Conservation (phyloP, 2,888 invertebrate genomes). For the Ophioninae sp. region DNA sequence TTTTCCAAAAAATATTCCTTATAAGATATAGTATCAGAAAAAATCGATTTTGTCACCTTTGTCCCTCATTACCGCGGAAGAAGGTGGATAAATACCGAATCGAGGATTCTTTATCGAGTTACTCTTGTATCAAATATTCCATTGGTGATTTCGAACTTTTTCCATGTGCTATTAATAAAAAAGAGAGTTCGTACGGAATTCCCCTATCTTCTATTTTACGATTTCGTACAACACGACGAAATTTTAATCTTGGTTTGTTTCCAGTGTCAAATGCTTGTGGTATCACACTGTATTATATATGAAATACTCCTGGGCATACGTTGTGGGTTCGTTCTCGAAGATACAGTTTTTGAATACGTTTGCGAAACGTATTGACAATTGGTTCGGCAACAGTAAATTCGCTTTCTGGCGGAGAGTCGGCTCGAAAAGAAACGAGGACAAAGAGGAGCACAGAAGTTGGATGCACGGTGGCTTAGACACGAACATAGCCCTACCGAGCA, state of each 20-base stretch:
- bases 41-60: no score
- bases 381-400: constrained; percentile 83
- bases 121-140: neutral
- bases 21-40: no score
- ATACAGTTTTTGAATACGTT: constrained; percentile 76
- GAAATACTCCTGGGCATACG: constrained; percentile 77
- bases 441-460: constrained; percentile 81
- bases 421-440: constrained; percentile 78
- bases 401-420: constrained; percentile 84
- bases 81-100: neutral
- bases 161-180: neutral
- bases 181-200: neutral
- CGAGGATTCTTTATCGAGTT: neutral
- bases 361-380: constrained; percentile 82
- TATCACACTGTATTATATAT: constrained; percentile 76
- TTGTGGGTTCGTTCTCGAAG: constrained; percentile 75
- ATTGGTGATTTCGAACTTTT: neutral
- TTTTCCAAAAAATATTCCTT: no score
- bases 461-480: constrained; percentile 84
- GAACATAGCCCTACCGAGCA: constrained; percentile 92
- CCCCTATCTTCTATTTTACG: neutral
- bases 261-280: constrained; percentile 78
- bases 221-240: neutral
- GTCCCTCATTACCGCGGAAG: no score
- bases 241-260: constrained; percentile 47